phyloP scores from a whole-genome alignment of 2,888 invertebrate species.

The Callosobruchus maculatus region DNA sequence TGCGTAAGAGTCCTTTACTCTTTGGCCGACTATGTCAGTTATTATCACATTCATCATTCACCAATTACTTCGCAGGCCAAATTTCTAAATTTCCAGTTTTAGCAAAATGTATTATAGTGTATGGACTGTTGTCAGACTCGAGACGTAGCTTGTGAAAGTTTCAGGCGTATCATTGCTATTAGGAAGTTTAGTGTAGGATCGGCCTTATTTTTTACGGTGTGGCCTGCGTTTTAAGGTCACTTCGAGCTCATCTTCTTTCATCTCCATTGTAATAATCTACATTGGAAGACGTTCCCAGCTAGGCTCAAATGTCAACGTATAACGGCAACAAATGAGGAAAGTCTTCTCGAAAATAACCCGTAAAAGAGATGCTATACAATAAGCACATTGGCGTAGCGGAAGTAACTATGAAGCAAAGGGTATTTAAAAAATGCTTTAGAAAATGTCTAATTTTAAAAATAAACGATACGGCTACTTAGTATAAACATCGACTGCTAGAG shows the following conservation, averaged over 20 bases:
- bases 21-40: too few relatives aligned
- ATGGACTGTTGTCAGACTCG: neutral
- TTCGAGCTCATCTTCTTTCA: conserved; percentile 19
- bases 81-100: neutral
- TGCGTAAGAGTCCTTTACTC: too few relatives aligned
- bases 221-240: conserved; percentile 19
- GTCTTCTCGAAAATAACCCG: conserved; percentile 30
- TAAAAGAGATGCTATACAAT: conserved; percentile 22
- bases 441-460: too few relatives aligned
- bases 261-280: conserved; percentile 19
- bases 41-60: too few relatives aligned
- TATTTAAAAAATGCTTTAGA: too few relatives aligned
- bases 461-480: too few relatives aligned
- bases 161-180: neutral
- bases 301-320: conserved; percentile 31
- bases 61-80: neutral
- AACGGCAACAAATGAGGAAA: conserved; percentile 12
- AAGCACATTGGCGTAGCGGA: conserved; percentile 9
- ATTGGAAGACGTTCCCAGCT: conserved; percentile 25
- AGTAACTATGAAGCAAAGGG: too few relatives aligned
- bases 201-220: neutral
- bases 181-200: neutral
- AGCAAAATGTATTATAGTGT: neutral
- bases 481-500: too few relatives aligned
- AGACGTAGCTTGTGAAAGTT: neutral